phyloP scores from a whole-genome alignment of 1,140 invertebrate species.

The Polyergus mexicanus region DNA sequence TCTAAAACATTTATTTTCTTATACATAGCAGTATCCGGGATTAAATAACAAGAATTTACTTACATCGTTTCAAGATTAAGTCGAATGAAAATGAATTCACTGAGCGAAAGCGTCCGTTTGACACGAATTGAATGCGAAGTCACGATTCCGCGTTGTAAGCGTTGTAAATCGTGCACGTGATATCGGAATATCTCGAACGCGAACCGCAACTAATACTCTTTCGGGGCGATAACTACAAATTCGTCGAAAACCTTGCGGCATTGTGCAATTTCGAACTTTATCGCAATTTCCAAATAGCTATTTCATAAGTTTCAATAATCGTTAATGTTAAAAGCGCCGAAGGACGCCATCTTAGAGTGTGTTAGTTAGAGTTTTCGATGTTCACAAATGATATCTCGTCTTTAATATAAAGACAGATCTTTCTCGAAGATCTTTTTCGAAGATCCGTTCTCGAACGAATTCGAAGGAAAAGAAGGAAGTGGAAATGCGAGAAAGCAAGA shows the following conservation, averaged over 20 bases:
- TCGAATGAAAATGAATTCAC: conserved; percentile 22
- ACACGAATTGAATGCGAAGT: conserved; percentile 27
- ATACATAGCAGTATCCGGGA: background rate
- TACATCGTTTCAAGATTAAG: conserved; percentile 6
- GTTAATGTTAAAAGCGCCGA: background rate
- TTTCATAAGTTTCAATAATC: conserved; percentile 32
- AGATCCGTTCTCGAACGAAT: background rate
- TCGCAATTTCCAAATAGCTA: conserved; percentile 15
- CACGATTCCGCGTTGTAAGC: conserved; percentile 20
- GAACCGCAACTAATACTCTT: conserved; percentile 27
- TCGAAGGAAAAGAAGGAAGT: background rate
- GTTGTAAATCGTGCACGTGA: conserved; percentile 43
- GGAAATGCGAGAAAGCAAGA: background rate
- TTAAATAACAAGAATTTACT: background rate
- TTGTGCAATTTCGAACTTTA: conserved; percentile 42
- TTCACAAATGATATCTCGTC: background rate
- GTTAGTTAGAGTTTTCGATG: background rate
- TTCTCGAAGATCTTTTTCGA: too few relatives aligned
- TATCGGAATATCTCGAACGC: conserved; percentile 24
- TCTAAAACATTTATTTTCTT: background rate
- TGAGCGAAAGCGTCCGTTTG: conserved; percentile 25
- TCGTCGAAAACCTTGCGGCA: conserved; percentile 13
- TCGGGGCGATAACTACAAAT: conserved; percentile 39
- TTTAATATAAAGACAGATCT: background rate
- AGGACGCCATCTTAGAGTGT: background rate